Percentiles rank a stretch among this genome's conserved stretches.
These are phyloP conservation scores for Eulemur mongoz DNA, from an alignment of 2,797 vertebrate genomes.

Conservation along the genomic window DNA sequence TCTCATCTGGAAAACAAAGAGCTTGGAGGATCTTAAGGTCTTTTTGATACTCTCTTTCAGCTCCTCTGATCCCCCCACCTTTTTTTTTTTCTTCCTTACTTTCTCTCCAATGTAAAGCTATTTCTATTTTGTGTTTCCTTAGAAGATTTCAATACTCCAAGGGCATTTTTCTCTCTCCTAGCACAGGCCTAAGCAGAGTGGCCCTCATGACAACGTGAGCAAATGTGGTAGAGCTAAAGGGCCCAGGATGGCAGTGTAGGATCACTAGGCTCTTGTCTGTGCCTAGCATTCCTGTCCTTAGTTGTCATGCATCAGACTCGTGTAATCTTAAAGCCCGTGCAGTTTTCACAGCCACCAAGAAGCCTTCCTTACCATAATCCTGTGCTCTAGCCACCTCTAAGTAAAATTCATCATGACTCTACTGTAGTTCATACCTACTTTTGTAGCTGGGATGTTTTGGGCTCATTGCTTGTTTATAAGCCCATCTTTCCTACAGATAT, in stretches of 20 bases:
- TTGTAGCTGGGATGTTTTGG: background rate
- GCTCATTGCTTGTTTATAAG: background rate
- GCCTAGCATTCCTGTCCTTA: background rate
- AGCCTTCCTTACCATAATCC: background rate
- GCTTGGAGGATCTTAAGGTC: no score
- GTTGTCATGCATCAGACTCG: fast-evolving
- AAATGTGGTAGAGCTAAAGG: background rate
- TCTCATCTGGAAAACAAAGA: background rate
- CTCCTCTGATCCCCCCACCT: background rate
- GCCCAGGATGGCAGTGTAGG: no score
- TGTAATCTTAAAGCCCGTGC: background rate
- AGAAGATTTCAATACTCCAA: background rate
- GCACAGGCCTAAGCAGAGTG: background rate
- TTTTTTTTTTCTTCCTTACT: background rate
- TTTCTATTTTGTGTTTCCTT: background rate
- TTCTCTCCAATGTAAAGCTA: background rate
- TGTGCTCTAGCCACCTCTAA: background rate
- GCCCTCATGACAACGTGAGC: background rate
- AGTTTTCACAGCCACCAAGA: background rate
- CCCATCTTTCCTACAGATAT: background rate
- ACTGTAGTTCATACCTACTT: background rate
- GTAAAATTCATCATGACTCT: background rate
- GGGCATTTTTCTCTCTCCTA: background rate
- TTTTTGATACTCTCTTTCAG: background rate
- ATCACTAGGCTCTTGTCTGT: background rate